Percentiles rank a stretch among this genome's conserved stretches.
phyloP scores from a whole-genome alignment of 2,113 vertebrate species.

The Oreamnos americanus region DNA sequence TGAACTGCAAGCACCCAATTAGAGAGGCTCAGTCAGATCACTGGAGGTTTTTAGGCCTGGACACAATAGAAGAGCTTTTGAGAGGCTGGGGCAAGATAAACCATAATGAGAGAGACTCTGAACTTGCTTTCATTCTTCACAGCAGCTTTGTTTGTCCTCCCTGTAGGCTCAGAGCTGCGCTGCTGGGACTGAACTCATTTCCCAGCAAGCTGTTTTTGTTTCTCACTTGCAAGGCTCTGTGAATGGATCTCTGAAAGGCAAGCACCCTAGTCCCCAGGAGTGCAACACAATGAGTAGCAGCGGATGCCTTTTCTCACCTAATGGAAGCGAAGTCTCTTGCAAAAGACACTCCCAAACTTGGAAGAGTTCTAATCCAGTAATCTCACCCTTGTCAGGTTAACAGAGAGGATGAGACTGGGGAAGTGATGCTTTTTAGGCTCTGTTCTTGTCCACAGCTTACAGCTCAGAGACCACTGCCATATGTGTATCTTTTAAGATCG shows the following conservation, averaged over 20 bases:
- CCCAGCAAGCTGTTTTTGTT: neutral
- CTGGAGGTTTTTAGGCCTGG: neutral
- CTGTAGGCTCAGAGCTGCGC: neutral
- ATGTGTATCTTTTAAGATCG: neutral
- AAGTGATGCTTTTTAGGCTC: neutral
- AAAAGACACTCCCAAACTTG: neutral
- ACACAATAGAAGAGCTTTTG: constrained; percentile 2
- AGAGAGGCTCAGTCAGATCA: constrained; percentile 8
- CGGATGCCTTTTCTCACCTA: neutral
- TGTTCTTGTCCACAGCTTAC: neutral
- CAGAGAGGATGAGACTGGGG: neutral
- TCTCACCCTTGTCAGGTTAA: neutral
- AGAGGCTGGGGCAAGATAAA: neutral
- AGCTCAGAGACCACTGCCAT: neutral
- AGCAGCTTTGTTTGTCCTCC: neutral
- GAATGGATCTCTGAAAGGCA: neutral
- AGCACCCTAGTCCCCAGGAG: neutral
- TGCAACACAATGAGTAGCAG: neutral
- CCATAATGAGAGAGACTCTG: neutral
- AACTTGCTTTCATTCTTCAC: neutral
- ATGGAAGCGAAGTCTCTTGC: neutral
- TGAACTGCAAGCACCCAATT: constrained; percentile 36
- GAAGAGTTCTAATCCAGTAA: neutral
- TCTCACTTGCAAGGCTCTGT: neutral
- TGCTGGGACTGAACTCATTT: constrained; percentile 29